Evolutionary conservation across 2,797 vertebrate species (phyloP).

Genomic region (Rhodeus uyekii): DNA sequence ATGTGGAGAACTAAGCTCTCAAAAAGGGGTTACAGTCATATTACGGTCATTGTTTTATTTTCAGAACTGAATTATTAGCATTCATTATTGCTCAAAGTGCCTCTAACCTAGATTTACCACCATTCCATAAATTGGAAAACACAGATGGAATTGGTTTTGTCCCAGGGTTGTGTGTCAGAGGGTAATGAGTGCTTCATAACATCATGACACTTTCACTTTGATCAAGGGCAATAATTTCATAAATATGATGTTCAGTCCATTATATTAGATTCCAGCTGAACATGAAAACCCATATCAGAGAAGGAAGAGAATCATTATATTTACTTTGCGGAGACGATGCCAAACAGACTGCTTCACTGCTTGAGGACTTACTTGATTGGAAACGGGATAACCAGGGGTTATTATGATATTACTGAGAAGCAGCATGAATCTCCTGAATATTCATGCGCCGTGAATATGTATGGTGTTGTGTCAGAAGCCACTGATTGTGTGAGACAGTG

Average conservation of each 20-base stretch:
- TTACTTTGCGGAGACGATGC: conserved; percentile 49
- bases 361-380: conserved; percentile 45
- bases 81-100: conserved; percentile 7
- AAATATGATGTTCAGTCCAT: conserved; percentile 22
- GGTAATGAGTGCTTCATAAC: conserved; percentile 24
- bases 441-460: conserved; percentile 45
- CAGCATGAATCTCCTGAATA: conserved; percentile 50
- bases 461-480: conserved; percentile 48
- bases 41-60: background rate
- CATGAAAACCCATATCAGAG: conserved; percentile 7
- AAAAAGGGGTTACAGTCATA: background rate
- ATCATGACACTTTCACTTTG: conserved; percentile 5
- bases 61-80: conserved; percentile 14
- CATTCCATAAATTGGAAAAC: conserved; percentile 34
- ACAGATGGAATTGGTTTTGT: conserved; percentile 37
- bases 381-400: conserved; percentile 45
- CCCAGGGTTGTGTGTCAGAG: conserved; percentile 23
- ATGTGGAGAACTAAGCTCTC: background rate
- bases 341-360: conserved; percentile 43
- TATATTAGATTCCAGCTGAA: conserved; percentile 28
- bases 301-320: conserved; percentile 41
- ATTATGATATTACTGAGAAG: conserved; percentile 48
- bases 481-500: conserved; percentile 54
- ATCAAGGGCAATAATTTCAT: conserved; percentile 35
- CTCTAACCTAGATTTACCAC: conserved; percentile 36